Percentiles rank a stretch among this genome's conserved stretches.
These are phyloP conservation scores for Agrilus cyanescens DNA, from an alignment of 2,888 invertebrate species.

Conservation along the genomic window DNA sequence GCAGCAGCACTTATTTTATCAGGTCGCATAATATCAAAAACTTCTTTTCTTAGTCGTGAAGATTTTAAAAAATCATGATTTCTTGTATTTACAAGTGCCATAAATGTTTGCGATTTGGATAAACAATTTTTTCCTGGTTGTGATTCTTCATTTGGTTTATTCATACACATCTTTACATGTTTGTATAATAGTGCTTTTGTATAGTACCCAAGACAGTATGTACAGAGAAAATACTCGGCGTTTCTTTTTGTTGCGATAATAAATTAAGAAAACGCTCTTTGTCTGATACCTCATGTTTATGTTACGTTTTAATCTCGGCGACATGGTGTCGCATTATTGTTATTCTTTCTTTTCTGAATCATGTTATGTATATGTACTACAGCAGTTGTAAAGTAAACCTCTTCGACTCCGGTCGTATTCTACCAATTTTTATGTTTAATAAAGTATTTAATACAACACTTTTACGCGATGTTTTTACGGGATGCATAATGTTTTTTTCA, in stretches of 20 bases:
- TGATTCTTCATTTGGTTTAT: background rate
- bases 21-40: conserved; percentile 7
- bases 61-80: conserved; percentile 7
- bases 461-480: conserved; percentile 9
- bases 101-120: conserved; percentile 6
- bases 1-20: conserved; percentile 7
- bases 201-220: conserved; percentile 8
- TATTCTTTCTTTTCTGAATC: too few species aligned
- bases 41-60: conserved; percentile 7
- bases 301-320: too few species aligned
- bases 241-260: conserved; percentile 5
- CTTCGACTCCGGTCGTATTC: too few species aligned
- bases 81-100: conserved; percentile 2
- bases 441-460: too few species aligned
- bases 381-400: too few species aligned
- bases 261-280: too few species aligned
- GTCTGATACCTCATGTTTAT: too few species aligned
- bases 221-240: conserved; percentile 10
- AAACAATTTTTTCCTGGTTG: conserved; percentile 2
- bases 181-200: conserved; percentile 5
- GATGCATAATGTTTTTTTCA: conserved; percentile 8
- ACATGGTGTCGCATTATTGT: too few species aligned
- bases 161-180: conserved; percentile 7
- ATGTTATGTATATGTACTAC: too few species aligned
- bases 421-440: too few species aligned